Percentiles rank a stretch among this genome's conserved stretches.
Evolutionary conservation across 2,113 vertebrate species (phyloP).

Genomic region (Brienomyrus longianalis): DNA sequence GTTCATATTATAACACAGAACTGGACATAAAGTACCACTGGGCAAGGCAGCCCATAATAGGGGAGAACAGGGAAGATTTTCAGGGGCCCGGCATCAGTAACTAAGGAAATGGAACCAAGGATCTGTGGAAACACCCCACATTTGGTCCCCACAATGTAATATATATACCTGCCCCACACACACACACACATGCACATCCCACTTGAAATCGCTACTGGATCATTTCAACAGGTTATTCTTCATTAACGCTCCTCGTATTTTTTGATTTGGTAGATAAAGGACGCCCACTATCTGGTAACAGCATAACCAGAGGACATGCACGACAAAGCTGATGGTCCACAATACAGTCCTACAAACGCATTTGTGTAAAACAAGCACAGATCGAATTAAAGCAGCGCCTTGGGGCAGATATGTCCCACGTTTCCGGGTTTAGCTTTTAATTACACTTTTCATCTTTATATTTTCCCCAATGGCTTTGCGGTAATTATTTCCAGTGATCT

Average conservation of each 20-base stretch:
- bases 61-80: background rate
- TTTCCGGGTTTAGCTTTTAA: background rate
- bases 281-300: background rate
- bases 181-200: background rate
- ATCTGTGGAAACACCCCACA: background rate
- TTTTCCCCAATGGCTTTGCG: background rate
- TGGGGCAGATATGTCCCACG: background rate
- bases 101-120: background rate
- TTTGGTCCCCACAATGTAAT: background rate
- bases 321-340: background rate
- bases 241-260: background rate
- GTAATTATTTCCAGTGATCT: conserved; percentile 9
- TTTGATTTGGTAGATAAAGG: background rate
- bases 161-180: background rate
- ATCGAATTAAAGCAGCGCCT: conserved; percentile 29
- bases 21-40: background rate
- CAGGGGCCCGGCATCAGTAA: background rate
- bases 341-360: conserved; percentile 11
- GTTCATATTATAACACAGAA: background rate
- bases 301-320: background rate
- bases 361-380: conserved; percentile 35
- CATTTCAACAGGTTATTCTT: background rate
- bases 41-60: background rate
- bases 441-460: background rate
- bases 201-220: background rate